Evolutionary conservation across 37 sponge, comb jelly and placozoan genomes (phyloP).

Genomic region (Oscarella lobularis): DNA sequence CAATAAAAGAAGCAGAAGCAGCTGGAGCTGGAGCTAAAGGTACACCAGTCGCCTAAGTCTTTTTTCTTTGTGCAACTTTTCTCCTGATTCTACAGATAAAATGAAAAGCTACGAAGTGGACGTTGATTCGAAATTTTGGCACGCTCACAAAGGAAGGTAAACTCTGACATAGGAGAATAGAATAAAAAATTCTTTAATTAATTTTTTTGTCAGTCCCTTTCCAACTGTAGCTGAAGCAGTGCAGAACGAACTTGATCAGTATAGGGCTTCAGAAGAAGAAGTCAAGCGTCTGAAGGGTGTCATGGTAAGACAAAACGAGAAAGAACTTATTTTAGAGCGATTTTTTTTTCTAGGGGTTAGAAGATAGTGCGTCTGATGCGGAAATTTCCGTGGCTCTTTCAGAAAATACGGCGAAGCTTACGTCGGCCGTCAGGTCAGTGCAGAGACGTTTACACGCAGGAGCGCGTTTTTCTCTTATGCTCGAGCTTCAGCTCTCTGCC

Average conservation of each 20-base stretch:
- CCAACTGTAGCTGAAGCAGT: conserved; percentile 95
- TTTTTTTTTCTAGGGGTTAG: background rate
- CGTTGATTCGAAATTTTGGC: background rate
- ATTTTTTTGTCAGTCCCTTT: conserved; percentile 52
- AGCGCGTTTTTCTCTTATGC: background rate
- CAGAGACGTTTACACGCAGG: too few species aligned
- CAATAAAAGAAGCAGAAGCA: conserved; percentile 12
- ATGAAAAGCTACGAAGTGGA: background rate
- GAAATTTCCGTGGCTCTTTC: conserved; percentile 37
- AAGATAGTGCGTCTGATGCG: conserved; percentile 44
- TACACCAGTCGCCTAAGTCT: background rate
- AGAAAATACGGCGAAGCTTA: conserved; percentile 68
- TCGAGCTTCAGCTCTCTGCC: conserved; percentile 66
- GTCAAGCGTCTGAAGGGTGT: conserved; percentile 75
- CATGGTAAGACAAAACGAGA: conserved; percentile 38
- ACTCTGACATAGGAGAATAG: background rate
- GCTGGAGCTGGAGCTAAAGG: background rate
- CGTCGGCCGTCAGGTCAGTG: conserved; percentile 73
- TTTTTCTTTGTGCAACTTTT: background rate
- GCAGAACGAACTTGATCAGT: conserved; percentile 70
- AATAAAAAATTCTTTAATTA: background rate
- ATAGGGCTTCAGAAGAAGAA: conserved; percentile 78
- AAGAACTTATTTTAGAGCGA: conserved; percentile 5
- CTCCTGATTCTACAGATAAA: background rate
- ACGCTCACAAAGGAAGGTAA: background rate